A percentile compares a stretch with the other conserved stretches of the same genome.
Conservation (phyloP, 2,888 invertebrate species). For the Tigriopus californicus region DNA sequence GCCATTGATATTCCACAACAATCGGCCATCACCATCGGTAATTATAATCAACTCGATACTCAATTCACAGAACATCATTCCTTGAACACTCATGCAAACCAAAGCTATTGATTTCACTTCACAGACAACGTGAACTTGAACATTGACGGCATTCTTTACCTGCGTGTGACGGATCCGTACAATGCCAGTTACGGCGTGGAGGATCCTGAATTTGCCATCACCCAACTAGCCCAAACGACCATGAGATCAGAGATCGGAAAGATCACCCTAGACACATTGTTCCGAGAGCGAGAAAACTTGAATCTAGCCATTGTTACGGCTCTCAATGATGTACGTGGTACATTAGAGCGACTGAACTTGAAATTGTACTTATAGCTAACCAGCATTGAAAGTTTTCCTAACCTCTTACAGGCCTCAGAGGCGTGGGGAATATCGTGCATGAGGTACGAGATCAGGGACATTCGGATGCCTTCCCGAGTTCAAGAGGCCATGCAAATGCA, state of each 20-base stretch:
- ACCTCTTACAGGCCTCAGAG: conserved; percentile 2
- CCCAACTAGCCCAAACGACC: conserved; percentile 95
- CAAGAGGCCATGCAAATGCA: conserved; percentile 99
- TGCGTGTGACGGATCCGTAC: conserved; percentile 81
- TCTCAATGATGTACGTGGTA: conserved; percentile 88
- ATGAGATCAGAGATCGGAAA: conserved; percentile 45
- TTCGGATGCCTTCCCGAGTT: conserved; percentile 67
- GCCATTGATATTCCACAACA: conserved; percentile 98
- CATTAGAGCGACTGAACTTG: too few relatives aligned
- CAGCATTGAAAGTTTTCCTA: too few relatives aligned
- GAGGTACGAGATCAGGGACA: conserved; percentile 37
- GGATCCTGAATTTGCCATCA: conserved; percentile 97
- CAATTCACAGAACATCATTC: not conserved
- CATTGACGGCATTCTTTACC: conserved; percentile 91
- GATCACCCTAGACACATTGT: conserved; percentile 57
- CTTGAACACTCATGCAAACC: not conserved
- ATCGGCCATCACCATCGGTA: conserved; percentile 77
- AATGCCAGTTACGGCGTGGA: conserved; percentile 93
- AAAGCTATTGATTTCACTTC: conserved; percentile 17
- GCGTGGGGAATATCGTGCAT: conserved; percentile 15
- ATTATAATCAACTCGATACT: conserved; percentile 18
- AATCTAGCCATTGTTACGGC: conserved; percentile 87
- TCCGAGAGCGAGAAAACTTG: conserved; percentile 82
- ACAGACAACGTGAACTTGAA: conserved; percentile 85
- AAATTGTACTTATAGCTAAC: too few relatives aligned